Base-by-base conservation (phyloP, 2,113 vertebrate genomes). In the Uropsilus gracilis region DNA sequence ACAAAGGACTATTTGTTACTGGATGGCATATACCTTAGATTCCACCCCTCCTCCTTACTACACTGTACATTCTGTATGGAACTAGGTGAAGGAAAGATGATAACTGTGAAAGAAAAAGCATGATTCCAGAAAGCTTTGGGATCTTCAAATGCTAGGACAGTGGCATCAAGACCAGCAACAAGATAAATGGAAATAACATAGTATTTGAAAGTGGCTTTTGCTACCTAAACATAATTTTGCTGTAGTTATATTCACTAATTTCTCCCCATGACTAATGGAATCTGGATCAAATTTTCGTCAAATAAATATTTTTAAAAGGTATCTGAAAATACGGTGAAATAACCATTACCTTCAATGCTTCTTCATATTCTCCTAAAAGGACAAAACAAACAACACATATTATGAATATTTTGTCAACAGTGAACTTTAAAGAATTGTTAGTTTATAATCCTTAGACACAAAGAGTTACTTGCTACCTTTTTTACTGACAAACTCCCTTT, bases 361-460 rank as follows among this genome's bases (percentile, higher is more conserved):
- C 99, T 98, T 99, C 99, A 90, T 99, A 99, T 96, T 99, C 99
- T 97, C 99, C 99, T 99, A 97, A 93, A 97, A 98, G 95, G 84
- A 95, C 96, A 96, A 84, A 92, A 82, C 20, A 55, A 55, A 55
- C 88, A 81, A 86, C 26, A 77, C 5, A 86, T 22, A 91, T 0
- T 55, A 34, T 93, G 42, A n/a, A 80, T 81, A 85, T 46, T 88
- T 93, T 24, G 61, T 55, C 16, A 76, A 42, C 22, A 75, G 9
- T 14, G 12, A 30, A 63, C n/a, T n/a, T n/a, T n/a, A n/a, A n/a
- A 89, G 30, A 75, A 80, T 75, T 78, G 26, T 68, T 82, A 91
- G 78, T 26, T 92, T 64, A 75, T 2, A 86, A 61, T 72, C 26
- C 24, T 63, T 63, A 87, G 13, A 61, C 11, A 39, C 44, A 8